Percentiles rank a stretch among this genome's conserved stretches.
phyloP scores from a whole-genome alignment of 2,113 vertebrate genomes.

The Girardinichthys multiradiatus region DNA sequence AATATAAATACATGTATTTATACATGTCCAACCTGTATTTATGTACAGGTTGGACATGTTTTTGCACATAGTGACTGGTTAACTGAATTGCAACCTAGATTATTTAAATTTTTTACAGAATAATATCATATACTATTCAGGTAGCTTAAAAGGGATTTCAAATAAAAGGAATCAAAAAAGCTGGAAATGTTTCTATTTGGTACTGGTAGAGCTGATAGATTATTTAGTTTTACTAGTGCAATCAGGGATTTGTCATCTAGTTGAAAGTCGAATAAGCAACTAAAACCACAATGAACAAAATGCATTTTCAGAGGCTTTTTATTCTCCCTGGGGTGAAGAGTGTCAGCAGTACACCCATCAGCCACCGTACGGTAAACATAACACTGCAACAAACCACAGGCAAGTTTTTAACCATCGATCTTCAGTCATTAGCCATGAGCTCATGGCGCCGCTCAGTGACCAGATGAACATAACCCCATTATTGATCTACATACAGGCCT shows the following conservation, averaged over 20 bases:
- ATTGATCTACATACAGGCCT: conserved; percentile 67
- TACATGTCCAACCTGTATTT: too few relatives aligned
- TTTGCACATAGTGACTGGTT: neutral
- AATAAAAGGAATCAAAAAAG: neutral
- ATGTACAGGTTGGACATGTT: neutral
- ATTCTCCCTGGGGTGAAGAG: conserved; percentile 53
- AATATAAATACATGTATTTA: too few relatives aligned
- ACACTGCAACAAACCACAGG: conserved; percentile 77
- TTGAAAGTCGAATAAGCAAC: conserved; percentile 54
- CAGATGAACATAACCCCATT: conserved; percentile 60
- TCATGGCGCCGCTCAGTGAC: conserved; percentile 77
- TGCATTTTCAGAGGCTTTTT: conserved; percentile 47
- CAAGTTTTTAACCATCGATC: conserved; percentile 78
- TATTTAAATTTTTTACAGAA: neutral
- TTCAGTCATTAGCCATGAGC: conserved; percentile 82
- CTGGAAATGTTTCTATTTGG: neutral
- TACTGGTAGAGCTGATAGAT: conserved; percentile 16
- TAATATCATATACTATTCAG: neutral
- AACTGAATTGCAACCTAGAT: neutral
- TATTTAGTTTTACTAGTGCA: conserved; percentile 30
- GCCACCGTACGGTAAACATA: conserved; percentile 69
- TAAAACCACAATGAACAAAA: conserved; percentile 44
- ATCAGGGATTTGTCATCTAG: conserved; percentile 45
- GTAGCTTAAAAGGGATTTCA: neutral
- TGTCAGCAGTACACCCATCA: conserved; percentile 64